phyloP scores from a whole-genome alignment of 2,113 vertebrate genomes.

The Chloebia gouldiae region DNA sequence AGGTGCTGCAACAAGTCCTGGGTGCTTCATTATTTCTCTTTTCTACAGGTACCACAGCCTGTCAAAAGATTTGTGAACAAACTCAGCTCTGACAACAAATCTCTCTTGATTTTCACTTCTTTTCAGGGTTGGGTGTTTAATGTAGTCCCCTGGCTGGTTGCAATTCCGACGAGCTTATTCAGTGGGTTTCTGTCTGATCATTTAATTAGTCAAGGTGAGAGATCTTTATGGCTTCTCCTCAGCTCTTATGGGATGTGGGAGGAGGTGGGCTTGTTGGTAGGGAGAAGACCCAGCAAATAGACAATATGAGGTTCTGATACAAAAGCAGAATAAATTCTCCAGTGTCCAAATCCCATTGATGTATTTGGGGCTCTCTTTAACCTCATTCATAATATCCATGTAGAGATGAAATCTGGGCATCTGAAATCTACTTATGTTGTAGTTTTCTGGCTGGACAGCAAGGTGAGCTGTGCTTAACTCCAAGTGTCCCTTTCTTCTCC shows the following conservation, averaged over 20 bases:
- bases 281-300: not conserved
- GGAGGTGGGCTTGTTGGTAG: not conserved
- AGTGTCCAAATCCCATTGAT: not conserved
- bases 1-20: not conserved
- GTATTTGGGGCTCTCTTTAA: not conserved
- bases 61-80: not conserved
- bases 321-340: not conserved
- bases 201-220: constrained; percentile 87
- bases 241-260: not conserved
- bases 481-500: not conserved
- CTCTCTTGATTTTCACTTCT: not conserved
- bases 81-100: not conserved
- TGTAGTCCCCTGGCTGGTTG: constrained; percentile 93
- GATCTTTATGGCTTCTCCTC: not conserved
- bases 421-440: not conserved
- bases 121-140: constrained; percentile 97
- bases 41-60: not conserved
- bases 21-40: not conserved
- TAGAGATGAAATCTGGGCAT: not conserved
- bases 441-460: not conserved
- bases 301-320: fast-evolving
- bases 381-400: not conserved
- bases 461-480: not conserved
- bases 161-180: constrained; percentile 87
- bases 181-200: constrained; percentile 91